These are phyloP conservation scores for Oncorhynchus gorbuscha DNA, from an alignment of 2,113 vertebrate genomes.

Conservation along the genomic window DNA sequence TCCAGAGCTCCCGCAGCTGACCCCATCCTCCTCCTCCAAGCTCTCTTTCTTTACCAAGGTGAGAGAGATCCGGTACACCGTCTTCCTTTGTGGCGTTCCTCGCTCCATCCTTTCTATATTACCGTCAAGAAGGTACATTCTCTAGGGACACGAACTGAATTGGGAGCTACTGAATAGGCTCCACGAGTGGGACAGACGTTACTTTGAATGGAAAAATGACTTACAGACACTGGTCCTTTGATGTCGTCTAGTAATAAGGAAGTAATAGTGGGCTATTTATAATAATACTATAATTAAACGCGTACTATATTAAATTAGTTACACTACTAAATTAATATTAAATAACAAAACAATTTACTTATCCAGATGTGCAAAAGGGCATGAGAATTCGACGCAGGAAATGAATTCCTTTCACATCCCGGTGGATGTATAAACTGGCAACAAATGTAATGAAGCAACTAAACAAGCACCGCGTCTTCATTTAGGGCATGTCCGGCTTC, in stretches of 20 bases:
- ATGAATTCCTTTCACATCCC: slow-evolving; percentile 44
- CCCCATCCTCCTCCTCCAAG: slow-evolving; percentile 62
- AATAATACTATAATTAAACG: background rate
- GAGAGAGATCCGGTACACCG: slow-evolving; percentile 91
- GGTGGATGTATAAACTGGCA: slow-evolving; percentile 22
- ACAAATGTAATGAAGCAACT: background rate
- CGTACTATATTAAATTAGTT: background rate
- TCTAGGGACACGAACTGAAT: slow-evolving; percentile 13
- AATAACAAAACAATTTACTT: background rate
- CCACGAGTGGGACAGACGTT: background rate
- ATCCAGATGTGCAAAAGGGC: slow-evolving; percentile 50
- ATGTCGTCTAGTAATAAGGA: background rate
- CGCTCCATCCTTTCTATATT: slow-evolving; percentile 79
- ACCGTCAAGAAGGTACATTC: slow-evolving; percentile 86
- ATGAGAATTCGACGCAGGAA: slow-evolving; percentile 34
- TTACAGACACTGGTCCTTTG: background rate
- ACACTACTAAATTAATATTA: background rate
- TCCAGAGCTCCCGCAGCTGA: slow-evolving; percentile 9
- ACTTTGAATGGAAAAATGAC: background rate
- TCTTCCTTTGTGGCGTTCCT: slow-evolving; percentile 81
- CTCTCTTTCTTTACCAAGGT: slow-evolving; percentile 90
- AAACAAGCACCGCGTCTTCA: slow-evolving; percentile 8
- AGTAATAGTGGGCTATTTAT: background rate
- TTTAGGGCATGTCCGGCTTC: slow-evolving; percentile 5
- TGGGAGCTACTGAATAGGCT: slow-evolving; percentile 12